phyloP scores from a whole-genome alignment of 2,113 vertebrate species.

The Azemiops feae region DNA sequence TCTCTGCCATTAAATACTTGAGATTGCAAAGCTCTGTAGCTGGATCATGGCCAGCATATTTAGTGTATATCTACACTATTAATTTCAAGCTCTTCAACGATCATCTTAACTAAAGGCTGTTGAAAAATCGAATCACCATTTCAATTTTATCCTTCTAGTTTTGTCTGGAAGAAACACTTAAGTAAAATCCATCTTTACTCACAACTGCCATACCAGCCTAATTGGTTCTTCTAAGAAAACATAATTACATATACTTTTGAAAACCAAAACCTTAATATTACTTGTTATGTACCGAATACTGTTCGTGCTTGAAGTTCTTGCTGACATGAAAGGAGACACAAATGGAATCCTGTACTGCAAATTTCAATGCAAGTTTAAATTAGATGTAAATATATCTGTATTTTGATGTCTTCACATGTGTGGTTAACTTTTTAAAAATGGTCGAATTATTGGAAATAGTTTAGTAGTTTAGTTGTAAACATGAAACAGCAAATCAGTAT shows the following conservation, averaged over 20 bases:
- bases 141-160: not conserved
- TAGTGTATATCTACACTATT: not conserved
- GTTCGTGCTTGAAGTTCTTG: slow-evolving; percentile 44
- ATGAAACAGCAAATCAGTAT: slow-evolving; percentile 46
- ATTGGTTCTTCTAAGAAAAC: slow-evolving; percentile 6
- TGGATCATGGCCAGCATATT: not conserved
- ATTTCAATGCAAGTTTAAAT: slow-evolving; percentile 58
- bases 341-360: slow-evolving; percentile 53
- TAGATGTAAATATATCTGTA: slow-evolving; percentile 55
- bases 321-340: slow-evolving; percentile 41
- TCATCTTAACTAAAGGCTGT: slow-evolving; percentile 34
- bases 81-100: not conserved
- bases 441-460: slow-evolving; percentile 42
- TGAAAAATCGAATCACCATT: slow-evolving; percentile 49
- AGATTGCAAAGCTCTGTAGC: not conserved
- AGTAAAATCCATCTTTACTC: slow-evolving; percentile 19
- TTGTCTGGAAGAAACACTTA: not conserved
- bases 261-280: slow-evolving; percentile 48
- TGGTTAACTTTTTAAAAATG: slow-evolving; percentile 38
- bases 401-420: slow-evolving; percentile 46
- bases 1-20: not conserved
- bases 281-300: slow-evolving; percentile 48
- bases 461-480: slow-evolving; percentile 45
- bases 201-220: slow-evolving; percentile 21
- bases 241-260: slow-evolving; percentile 38